phyloP scores from a whole-genome alignment of 1,140 invertebrate genomes.

The Macrobrachium rosenbergii region DNA sequence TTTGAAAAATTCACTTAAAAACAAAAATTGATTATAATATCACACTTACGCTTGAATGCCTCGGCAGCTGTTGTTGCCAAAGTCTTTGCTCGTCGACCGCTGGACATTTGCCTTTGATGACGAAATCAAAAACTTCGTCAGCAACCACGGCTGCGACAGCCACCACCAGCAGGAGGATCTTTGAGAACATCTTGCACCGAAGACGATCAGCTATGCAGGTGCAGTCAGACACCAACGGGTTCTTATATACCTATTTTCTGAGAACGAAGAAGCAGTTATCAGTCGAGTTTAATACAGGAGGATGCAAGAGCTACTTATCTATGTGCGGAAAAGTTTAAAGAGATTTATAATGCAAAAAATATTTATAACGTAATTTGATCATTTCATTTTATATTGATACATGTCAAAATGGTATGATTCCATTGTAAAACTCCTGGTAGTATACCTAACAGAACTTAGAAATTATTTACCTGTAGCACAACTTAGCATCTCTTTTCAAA shows the following conservation, averaged over 20 bases:
- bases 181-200: not conserved
- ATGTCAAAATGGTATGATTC: too few relatives aligned
- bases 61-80: not conserved
- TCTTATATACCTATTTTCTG: not conserved
- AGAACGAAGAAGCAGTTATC: not conserved
- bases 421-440: too few relatives aligned
- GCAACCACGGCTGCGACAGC: slow-evolving; percentile 21
- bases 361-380: too few relatives aligned
- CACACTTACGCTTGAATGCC: not conserved
- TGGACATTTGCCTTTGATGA: slow-evolving; percentile 23
- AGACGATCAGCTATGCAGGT: not conserved
- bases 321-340: too few relatives aligned
- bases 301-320: too few relatives aligned
- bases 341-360: too few relatives aligned
- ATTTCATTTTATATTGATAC: too few relatives aligned
- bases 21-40: not conserved
- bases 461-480: too few relatives aligned
- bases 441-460: too few relatives aligned
- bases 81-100: not conserved
- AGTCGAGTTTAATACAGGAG: too few relatives aligned
- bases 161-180: not conserved
- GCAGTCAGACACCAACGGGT: too few relatives aligned
- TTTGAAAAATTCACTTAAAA: not conserved
- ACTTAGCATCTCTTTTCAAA: too few relatives aligned
- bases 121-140: slow-evolving; percentile 30